A percentile compares a stretch with the other conserved stretches of the same genome.
Evolutionary conservation across 1,140 invertebrate species (phyloP).

Genomic region (Drosophila busckii): DNA sequence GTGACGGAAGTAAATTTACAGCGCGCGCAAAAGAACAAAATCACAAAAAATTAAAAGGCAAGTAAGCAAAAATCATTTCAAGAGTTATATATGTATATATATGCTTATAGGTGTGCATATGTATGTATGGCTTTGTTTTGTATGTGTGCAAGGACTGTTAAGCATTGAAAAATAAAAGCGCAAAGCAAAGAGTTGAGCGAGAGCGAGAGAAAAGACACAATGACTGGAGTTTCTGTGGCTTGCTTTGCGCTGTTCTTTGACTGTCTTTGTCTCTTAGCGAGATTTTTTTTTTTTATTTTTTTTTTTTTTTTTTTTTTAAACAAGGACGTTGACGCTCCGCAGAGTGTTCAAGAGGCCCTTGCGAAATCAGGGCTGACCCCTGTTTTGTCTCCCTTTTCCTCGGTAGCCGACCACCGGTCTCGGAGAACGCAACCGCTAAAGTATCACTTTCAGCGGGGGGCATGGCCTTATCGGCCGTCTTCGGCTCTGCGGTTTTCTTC

Average conservation of each 20-base stretch:
- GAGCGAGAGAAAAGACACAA: not conserved
- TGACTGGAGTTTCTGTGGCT: no score
- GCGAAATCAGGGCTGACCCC: no score
- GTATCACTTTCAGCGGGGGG: no score
- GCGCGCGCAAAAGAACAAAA: conserved; percentile 34
- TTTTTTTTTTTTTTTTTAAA: no score
- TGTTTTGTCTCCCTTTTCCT: no score
- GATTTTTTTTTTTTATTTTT: conserved; percentile 5
- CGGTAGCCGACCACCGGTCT: no score
- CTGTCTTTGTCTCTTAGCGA: not conserved
- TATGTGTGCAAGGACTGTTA: conserved; percentile 1
- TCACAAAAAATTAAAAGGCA: conserved; percentile 59
- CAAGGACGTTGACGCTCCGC: no score
- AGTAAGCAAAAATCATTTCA: conserved; percentile 59
- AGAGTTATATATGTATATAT: conserved; percentile 7
- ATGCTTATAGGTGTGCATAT: not conserved
- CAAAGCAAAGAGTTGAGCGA: conserved; percentile 5
- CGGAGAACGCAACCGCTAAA: no score
- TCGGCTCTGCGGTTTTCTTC: no score
- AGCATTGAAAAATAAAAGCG: not conserved
- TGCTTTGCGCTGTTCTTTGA: not conserved
- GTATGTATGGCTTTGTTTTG: not conserved
- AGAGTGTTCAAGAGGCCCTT: no score
- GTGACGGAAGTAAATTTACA: conserved; percentile 66
- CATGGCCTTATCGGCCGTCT: no score